Conservation (phyloP, 2,888 invertebrate species). For the Drosophila nr. perissopoda region DNA sequence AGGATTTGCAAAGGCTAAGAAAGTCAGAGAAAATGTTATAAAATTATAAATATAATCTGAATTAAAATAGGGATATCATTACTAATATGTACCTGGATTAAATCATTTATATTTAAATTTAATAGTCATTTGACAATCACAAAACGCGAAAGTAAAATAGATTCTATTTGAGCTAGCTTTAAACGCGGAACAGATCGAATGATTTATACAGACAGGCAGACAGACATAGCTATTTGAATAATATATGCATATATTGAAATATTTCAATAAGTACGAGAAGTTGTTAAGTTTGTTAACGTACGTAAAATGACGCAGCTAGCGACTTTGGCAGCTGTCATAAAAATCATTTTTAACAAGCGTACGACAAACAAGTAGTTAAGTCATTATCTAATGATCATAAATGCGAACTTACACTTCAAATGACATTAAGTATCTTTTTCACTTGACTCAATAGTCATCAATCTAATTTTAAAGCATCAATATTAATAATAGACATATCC, state of each 20-base stretch:
- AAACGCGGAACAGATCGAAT: background rate
- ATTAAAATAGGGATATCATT: background rate
- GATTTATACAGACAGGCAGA: background rate
- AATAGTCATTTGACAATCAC: background rate
- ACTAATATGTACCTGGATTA: background rate
- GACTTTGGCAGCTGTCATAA: background rate
- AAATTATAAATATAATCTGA: background rate
- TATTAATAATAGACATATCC: background rate
- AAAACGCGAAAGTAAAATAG: background rate
- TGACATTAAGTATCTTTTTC: background rate
- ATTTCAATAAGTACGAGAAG: background rate
- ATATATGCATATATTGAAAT: background rate
- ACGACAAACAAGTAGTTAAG: background rate
- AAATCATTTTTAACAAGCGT: slow-evolving; percentile 1
- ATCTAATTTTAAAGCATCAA: background rate
- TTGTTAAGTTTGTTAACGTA: background rate
- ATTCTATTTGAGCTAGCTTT: background rate
- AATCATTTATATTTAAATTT: too few relatives aligned
- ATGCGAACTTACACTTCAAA: background rate
- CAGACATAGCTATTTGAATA: background rate
- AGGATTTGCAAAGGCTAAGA: background rate
- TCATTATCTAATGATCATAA: slow-evolving; percentile 8
- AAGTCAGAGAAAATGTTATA: background rate
- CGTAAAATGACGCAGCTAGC: background rate
- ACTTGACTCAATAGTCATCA: background rate